Evolutionary conservation across 2,888 invertebrate genomes (phyloP).

Genomic region (Epinotia demarniana): DNA sequence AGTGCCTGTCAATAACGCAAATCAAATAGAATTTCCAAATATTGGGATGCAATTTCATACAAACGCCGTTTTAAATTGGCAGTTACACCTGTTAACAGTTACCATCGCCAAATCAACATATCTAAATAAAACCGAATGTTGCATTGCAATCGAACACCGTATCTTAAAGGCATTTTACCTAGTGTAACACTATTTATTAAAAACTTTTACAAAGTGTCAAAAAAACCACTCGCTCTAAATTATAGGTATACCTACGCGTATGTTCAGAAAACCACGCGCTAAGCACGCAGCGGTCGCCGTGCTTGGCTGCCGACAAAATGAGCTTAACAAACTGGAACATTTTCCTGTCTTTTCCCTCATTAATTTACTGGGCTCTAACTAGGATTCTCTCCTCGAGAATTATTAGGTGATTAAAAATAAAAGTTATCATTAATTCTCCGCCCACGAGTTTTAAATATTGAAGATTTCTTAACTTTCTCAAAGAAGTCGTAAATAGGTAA

Average conservation of each 20-base stretch:
- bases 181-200: no score
- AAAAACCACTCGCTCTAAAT: background rate
- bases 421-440: background rate
- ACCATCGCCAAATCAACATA: no score
- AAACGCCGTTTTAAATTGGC: no score
- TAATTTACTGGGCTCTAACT: slow-evolving; percentile 52
- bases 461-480: background rate
- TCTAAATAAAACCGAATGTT: no score
- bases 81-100: no score
- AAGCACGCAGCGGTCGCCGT: background rate
- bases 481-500: background rate
- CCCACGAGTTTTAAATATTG: background rate
- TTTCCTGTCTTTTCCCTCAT: slow-evolving; percentile 51
- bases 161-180: no score
- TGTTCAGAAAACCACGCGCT: background rate
- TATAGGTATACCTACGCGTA: background rate
- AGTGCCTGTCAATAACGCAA: no score
- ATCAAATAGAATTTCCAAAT: no score
- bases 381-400: slow-evolving; percentile 36
- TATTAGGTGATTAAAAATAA: slow-evolving; percentile 28
- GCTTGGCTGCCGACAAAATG: slow-evolving; percentile 48
- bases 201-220: background rate
- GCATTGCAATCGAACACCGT: no score
- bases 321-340: slow-evolving; percentile 60
- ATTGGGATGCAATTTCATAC: no score